Percentiles rank a stretch among this genome's conserved stretches.
phyloP scores from a whole-genome alignment of 2,888 invertebrate species.

The Andrena bicolor region DNA sequence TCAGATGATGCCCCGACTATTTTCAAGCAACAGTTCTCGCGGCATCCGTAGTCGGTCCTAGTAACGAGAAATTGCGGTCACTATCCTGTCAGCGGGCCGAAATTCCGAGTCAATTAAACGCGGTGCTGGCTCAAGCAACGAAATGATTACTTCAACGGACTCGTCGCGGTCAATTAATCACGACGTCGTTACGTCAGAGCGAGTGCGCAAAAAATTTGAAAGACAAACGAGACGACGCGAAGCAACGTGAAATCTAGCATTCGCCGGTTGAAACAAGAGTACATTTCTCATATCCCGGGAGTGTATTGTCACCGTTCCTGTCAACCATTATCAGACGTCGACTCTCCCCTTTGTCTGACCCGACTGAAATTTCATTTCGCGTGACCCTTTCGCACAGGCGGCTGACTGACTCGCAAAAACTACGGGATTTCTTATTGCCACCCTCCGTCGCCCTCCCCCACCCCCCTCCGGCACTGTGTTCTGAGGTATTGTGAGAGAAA shows the following conservation, averaged over 20 bases:
- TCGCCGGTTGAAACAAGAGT: conserved; percentile 1
- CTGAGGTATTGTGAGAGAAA: conserved; percentile 22
- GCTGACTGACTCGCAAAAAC: conserved; percentile 42
- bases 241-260: neutral
- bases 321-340: conserved; percentile 31
- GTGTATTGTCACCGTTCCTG: conserved; percentile 12
- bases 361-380: conserved; percentile 55
- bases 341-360: conserved; percentile 35
- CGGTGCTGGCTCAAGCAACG: neutral
- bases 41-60: too few relatives aligned
- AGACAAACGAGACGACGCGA: conserved; percentile 26
- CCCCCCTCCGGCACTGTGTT: neutral
- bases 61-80: conserved; percentile 11
- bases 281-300: conserved; percentile 22
- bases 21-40: conserved; percentile 29
- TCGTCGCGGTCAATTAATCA: neutral
- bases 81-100: neutral
- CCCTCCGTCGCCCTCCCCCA: neutral
- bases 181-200: neutral
- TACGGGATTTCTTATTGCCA: conserved; percentile 43
- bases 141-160: neutral
- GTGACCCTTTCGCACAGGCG: conserved; percentile 2
- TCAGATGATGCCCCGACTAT: conserved; percentile 60
- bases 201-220: neutral
- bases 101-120: conserved; percentile 19